Evolutionary conservation across 2,888 invertebrate species (phyloP), one percentile per base, ranked within the genome.

Genomic region (Perithous albicinctus): DNA sequence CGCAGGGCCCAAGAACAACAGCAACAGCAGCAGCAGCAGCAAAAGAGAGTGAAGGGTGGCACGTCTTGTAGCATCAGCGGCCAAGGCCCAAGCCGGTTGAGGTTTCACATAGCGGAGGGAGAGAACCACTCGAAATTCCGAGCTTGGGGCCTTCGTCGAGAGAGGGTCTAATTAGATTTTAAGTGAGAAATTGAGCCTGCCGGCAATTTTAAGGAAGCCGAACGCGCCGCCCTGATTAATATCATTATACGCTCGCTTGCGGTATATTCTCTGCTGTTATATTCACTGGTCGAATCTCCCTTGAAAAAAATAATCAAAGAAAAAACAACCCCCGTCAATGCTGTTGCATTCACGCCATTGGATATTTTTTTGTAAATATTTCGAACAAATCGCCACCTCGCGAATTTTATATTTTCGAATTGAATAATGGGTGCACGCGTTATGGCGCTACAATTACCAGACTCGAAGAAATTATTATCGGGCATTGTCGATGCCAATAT

Each of bases 161-260:
- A 86, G 87, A 88, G 90, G 89, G 89, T 90, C 91, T 91, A 92
- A 92, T 92, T 92, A 91, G 90, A 91, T 91, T 91, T 91, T 91
- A 92, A 92, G 91, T 92, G 92, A 91, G 92, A 92, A 92, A 92
- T 92, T 91, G 91, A 90, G 91, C 92, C 92, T 89, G 91, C 90
- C 89, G 90, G 92, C 92, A 92, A 92, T 92, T 92, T 92, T 92
- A 91, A 91, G 92, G 92, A 92, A 92, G 92, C 91, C 90, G 91
- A 91, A 91, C 89, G 87, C 89, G 88, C 90, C 89, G 88, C 89
- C 88, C 91, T 91, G 92, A 92, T 92, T 91, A 92, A 92, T 92
- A 92, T 92, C 91, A 92, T 92, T 92, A 92, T 88, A 87, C 82
- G 83, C 87, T 88, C 81, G 84, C 83, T 85, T 82, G 35, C 80